Evolutionary conservation across 2,113 vertebrate species (phyloP), one percentile per base, ranked within the genome.

Genomic region (Phycodurus eques): DNA sequence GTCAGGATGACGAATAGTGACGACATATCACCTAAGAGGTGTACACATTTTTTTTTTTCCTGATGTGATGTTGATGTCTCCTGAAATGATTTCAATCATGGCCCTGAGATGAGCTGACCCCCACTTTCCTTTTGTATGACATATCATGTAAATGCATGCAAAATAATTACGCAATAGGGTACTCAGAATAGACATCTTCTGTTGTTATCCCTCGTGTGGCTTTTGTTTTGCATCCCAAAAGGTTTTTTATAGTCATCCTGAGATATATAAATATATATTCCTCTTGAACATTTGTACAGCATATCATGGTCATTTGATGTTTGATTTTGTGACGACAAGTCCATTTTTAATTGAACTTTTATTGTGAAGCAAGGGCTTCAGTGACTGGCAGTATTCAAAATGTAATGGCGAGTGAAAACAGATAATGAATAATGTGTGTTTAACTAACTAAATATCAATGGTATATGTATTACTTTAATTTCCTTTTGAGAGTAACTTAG

Each of bases 21-120:
- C 93, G 93, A 94, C 92, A 90, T 90, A 83, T 74, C 84, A 83
- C 87, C 90, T 75, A 71, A 93, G 92, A 94, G 94, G 95, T 96
- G 94, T 96, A 93, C 94, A 94, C 93, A 95, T 91, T 92, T 65
- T 39, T 94, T 94, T 92, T 91, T 92, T 17, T 2, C 94, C 94
- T 92, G 93, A 94, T 95, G 95, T 98, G 94, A 92, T 95, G 94
- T 96, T 94, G 94, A 94, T 94, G 94, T 95, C 94, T 94, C 93
- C 81, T 85, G 88, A 84, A 88, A 87, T 89, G 60, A 85, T 90
- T 89, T 90, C 5, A 65, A 86, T 82, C 89, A 90, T 86, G 79
- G 79, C 74, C 89, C 90, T 90, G 88, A 81, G 74, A 85, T 70
- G 84, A 89, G 87, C 85, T 81, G 73, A 86, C 89, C 85, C 43